Percentiles rank a stretch among this genome's conserved stretches.
These are phyloP conservation scores for Berghia stephanieae DNA, from an alignment of 1,140 invertebrate genomes.

Conservation along the genomic window DNA sequence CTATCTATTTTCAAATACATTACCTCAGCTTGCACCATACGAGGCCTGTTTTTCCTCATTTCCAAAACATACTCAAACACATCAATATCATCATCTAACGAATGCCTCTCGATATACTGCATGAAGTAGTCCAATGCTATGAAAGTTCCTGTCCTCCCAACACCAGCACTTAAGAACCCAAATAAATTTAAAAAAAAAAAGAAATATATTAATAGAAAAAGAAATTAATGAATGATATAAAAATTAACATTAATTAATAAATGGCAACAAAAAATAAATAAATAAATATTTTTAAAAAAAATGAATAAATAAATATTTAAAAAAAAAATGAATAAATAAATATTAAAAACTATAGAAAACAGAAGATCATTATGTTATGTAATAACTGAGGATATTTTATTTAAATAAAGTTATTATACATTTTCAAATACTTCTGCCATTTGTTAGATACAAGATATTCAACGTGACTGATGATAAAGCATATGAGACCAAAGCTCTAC, in stretches of 20 bases:
- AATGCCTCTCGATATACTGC: constrained; percentile 78
- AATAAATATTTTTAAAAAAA: not conserved
- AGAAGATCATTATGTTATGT: too few species aligned
- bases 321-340: too few species aligned
- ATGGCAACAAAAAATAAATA: not conserved
- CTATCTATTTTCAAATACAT: not conserved
- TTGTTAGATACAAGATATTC: too few species aligned
- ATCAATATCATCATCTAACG: constrained; percentile 92
- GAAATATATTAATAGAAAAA: not conserved
- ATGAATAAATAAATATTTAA: too few species aligned
- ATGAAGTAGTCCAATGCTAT: constrained; percentile 98
- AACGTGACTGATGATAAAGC: too few species aligned
- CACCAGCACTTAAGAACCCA: constrained; percentile 55
- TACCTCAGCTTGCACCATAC: constrained; percentile 81
- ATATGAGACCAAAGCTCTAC: too few species aligned
- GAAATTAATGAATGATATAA: not conserved
- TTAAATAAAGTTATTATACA: too few species aligned
- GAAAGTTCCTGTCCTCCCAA: constrained; percentile 76
- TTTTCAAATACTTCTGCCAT: too few species aligned
- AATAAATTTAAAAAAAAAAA: not conserved
- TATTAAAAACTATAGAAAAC: too few species aligned
- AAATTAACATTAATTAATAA: not conserved
- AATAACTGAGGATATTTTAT: too few species aligned
- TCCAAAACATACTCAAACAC: constrained; percentile 98
- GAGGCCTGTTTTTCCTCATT: constrained; percentile 83